These are phyloP conservation scores for Labeo catla DNA, from an alignment of 2,113 vertebrate genomes.

Conservation along the genomic window DNA sequence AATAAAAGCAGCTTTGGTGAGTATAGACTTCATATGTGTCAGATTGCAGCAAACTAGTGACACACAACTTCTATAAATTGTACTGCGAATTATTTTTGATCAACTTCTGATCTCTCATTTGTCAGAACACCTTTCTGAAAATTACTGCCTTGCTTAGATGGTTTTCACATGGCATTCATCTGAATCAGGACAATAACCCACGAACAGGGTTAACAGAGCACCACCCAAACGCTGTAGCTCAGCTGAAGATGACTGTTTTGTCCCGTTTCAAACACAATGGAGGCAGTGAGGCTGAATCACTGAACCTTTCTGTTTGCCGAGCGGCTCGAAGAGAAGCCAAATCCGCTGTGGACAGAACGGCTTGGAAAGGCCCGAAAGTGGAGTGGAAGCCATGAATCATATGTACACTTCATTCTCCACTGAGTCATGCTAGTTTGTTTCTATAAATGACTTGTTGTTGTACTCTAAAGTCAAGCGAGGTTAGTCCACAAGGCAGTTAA, in stretches of 20 bases:
- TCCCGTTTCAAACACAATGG: slow-evolving; percentile 41
- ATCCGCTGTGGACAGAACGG: slow-evolving; percentile 8
- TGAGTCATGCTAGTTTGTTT: neutral
- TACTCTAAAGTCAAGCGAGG: neutral
- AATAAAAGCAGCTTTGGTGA: neutral
- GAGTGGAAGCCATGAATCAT: neutral
- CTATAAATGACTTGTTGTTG: neutral
- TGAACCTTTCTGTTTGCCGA: slow-evolving; percentile 50
- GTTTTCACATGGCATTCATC: too few relatives aligned
- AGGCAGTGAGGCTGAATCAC: slow-evolving; percentile 35
- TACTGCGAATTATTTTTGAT: neutral
- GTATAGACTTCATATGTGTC: too few relatives aligned
- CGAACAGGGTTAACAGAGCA: too few relatives aligned
- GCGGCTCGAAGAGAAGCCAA: slow-evolving; percentile 40
- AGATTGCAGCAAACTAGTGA: neutral
- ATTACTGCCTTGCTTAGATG: too few relatives aligned
- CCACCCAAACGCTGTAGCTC: too few relatives aligned
- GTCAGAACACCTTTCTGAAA: neutral
- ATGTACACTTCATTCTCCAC: neutral
- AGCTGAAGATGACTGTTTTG: slow-evolving; percentile 23
- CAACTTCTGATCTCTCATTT: neutral
- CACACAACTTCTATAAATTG: too few relatives aligned
- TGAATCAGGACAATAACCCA: neutral
- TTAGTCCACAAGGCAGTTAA: neutral
- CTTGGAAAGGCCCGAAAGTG: neutral